Base-by-base conservation (phyloP, 2,888 invertebrate genomes). In the Smittia aterrima region DNA sequence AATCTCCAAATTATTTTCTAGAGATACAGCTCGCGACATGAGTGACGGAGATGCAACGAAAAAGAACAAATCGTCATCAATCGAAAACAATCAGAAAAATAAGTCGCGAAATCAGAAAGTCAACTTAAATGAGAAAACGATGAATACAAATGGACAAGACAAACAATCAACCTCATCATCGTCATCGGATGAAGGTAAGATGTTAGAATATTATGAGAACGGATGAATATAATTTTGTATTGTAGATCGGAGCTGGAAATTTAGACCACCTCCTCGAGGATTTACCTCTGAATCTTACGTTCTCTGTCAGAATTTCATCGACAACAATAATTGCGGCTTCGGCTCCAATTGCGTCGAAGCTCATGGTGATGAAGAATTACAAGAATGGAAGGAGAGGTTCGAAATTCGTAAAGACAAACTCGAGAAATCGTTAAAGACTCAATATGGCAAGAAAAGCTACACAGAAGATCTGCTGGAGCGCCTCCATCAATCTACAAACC, bases 291-390 rank as follows among this genome's bases (percentile, higher is more conserved):
- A 89, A 77, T 86, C 87, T 4, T 91, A 90, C 79, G 83, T 84
- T 9, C 79, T 88, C 27, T 90, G 90, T 81, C 86, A 87, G 77
- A 85, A 86, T 78, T 89, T 85, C 81, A 80, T 79, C 47, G 85
- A 86, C 76, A 82, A 83, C 41, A 86, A 85, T 62, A 82, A 83
- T 54, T 92, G 92, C 79, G 85, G 88, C 66, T 88, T 89, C 78
- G 91, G 90, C 18, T 85, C 87, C 66, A 89, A 89, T 78, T 92
- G 92, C 80, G 88, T 89, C 9, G 89, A 89, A 79, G 92, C 92
- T 1, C 92, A 92, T 79, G 89, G 90, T 1, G 81, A 85, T 22
- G 89, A 87, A 66, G 92, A 92, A 80, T 81, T 92, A 7, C 85
- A 86, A 24, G 91, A 92, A 80, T 92, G 92, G 92, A 87, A 87